Evolutionary conservation across 2,888 invertebrate species (phyloP).

Genomic region (Pterostichus niger): DNA sequence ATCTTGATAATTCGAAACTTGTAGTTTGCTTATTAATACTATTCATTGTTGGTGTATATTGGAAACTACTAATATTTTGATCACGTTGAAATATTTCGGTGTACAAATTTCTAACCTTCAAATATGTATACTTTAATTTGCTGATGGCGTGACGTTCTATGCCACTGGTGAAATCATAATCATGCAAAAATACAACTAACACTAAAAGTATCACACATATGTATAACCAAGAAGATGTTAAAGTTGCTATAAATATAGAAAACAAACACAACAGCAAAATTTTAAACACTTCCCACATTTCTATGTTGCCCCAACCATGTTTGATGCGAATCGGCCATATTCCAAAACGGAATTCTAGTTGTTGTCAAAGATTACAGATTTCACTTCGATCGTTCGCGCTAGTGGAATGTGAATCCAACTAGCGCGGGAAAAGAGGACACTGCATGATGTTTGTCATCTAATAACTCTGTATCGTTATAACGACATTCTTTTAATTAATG

Average conservation of each 20-base stretch:
- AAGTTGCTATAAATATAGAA: slow-evolving; percentile 59
- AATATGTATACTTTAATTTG: slow-evolving; percentile 61
- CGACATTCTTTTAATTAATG: too few species aligned
- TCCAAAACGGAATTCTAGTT: slow-evolving; percentile 16
- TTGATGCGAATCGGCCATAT: slow-evolving; percentile 62
- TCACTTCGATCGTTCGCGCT: too few species aligned
- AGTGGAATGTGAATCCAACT: too few species aligned
- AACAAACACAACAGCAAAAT: slow-evolving; percentile 66
- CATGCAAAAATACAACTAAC: slow-evolving; percentile 56
- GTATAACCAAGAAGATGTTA: slow-evolving; percentile 58
- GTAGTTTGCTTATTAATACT: slow-evolving; percentile 61
- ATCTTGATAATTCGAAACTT: slow-evolving; percentile 63
- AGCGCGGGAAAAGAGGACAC: too few species aligned
- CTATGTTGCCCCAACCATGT: slow-evolving; percentile 67
- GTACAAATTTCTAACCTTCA: slow-evolving; percentile 66
- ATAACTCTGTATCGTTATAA: too few species aligned
- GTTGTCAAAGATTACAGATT: background rate
- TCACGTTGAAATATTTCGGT: slow-evolving; percentile 50
- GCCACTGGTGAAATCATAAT: slow-evolving; percentile 59
- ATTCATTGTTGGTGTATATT: slow-evolving; percentile 60
- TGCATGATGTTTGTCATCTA: too few species aligned
- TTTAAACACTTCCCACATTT: slow-evolving; percentile 67
- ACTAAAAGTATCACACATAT: slow-evolving; percentile 50
- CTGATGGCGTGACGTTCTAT: slow-evolving; percentile 64
- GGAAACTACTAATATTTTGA: slow-evolving; percentile 38